Evolutionary conservation across 2,888 invertebrate genomes (phyloP).

Genomic region (Folsomia candida): DNA sequence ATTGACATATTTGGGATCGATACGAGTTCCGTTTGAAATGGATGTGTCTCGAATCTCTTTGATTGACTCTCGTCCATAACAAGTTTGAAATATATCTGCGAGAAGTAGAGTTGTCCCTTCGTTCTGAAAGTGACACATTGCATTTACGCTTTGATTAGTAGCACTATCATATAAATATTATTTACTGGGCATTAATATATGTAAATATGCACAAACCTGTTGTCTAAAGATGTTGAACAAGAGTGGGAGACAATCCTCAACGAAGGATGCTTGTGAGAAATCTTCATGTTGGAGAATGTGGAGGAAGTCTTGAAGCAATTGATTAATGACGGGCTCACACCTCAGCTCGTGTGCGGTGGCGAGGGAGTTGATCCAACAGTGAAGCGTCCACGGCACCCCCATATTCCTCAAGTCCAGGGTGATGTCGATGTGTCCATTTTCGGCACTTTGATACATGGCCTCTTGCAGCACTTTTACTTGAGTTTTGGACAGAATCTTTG

Average conservation of each 20-base stretch:
- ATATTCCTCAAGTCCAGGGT: conserved; percentile 81
- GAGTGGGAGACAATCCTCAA: conserved; percentile 83
- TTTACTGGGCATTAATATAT: background rate
- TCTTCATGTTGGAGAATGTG: conserved; percentile 88
- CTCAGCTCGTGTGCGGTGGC: conserved; percentile 81
- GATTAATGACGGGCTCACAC: conserved; percentile 80
- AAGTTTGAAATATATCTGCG: conserved; percentile 85
- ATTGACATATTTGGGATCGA: conserved; percentile 90
- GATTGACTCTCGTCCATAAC: conserved; percentile 82
- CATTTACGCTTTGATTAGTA: background rate
- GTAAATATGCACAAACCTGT: no score
- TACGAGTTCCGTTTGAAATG: conserved; percentile 65
- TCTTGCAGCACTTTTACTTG: conserved; percentile 84
- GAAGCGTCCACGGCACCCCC: conserved; percentile 86
- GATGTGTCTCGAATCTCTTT: conserved; percentile 66
- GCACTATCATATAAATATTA: background rate
- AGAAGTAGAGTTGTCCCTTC: conserved; percentile 81
- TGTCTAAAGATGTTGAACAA: conserved; percentile 85
- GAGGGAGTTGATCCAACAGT: conserved; percentile 88
- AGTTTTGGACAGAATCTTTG: conserved; percentile 66
- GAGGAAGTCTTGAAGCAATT: conserved; percentile 81
- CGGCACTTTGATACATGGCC: conserved; percentile 91
- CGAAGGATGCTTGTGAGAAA: conserved; percentile 71
- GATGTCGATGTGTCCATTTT: conserved; percentile 87
- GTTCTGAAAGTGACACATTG: conserved; percentile 61